A percentile compares a stretch with the other conserved stretches of the same genome.
Conservation (phyloP, 1,140 invertebrate species). For the Euura saliciscinereae region DNA sequence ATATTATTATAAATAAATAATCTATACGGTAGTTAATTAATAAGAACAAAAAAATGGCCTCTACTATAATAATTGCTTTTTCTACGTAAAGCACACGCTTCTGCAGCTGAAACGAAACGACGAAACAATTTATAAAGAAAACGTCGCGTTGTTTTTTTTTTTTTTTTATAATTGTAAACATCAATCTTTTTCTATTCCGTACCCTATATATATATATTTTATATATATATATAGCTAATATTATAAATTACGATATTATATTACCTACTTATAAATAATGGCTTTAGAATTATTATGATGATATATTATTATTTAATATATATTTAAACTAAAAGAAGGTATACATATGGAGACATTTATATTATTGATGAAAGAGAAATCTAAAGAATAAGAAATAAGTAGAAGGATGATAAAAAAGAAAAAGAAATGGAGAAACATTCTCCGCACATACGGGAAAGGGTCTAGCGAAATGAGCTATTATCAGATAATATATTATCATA, state of each 20-base stretch:
- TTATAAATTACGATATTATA: no score
- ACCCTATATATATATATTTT: constrained; percentile 32
- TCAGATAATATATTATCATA: constrained; percentile 8
- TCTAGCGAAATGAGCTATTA: not conserved
- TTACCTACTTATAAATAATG: not conserved
- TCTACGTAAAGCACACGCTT: constrained; percentile 55
- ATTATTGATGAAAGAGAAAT: constrained; percentile 18
- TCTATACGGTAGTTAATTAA: constrained; percentile 47
- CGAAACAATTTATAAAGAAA: constrained; percentile 21
- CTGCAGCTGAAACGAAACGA: constrained; percentile 33
- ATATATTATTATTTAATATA: constrained; percentile 45
- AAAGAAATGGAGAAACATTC: not conserved
- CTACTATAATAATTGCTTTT: constrained; percentile 56
- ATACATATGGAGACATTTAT: constrained; percentile 35
- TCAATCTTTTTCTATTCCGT: constrained; percentile 34
- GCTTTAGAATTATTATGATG: constrained; percentile 28
- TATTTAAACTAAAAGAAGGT: constrained; percentile 19
- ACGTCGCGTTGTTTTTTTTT: not conserved
- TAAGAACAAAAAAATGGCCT: constrained; percentile 51
- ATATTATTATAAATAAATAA: constrained; percentile 39
- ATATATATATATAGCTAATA: not conserved
- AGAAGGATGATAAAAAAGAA: not conserved
- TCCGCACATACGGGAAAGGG: not conserved
- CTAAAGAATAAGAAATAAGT: no score
- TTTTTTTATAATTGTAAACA: constrained; percentile 31